Base-by-base conservation (phyloP, 2,888 invertebrate species). In the Drosophila prolongata region DNA sequence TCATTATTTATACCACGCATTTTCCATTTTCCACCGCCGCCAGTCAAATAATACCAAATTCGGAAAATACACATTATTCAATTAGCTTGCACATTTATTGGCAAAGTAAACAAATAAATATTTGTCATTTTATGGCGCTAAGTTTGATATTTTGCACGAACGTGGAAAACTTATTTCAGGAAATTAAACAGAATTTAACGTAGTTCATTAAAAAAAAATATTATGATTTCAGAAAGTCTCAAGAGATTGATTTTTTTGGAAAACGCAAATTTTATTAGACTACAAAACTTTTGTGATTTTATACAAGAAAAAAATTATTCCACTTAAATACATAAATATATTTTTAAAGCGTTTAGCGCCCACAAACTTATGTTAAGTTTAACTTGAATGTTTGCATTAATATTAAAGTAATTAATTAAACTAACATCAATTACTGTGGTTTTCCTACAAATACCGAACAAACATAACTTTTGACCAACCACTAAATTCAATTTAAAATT, bases 41-140 rank as follows among this genome's bases (percentile, higher is more conserved):
- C 49, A 16, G 30, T 11, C 37, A 14, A 43, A 43, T 24, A 24
- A 24, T 24, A 24, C 24, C 4, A 4, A 24, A 24, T 24, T 24
- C 24, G 2, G 24, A 24, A 24, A 24, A 24, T 71, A 72, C 73
- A 55, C 70, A 79, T 84, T 80, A 84, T 81, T 75, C 75, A 87
- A 82, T 87, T 80, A 76, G 61, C 40, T 43, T 37, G 52, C 64
- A 67, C 50, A 52, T 59, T 47, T 16, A 67, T 50, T 34, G 38
- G 14, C 54, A 38, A 14, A 19, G 9, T 4, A 13, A 52, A 37
- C 55, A 37, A 61, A 71, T 62, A 34, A 50, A 61, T 72, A 40
- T 50, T 27, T 40, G 16, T 3, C 19, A 54, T 47, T 65, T 30
- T 40, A 35, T 16, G 27, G 1, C n/a, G 19, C 27, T 10, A 13